A percentile compares a stretch with the other conserved stretches of the same genome.
Conservation (phyloP, 2,113 vertebrate genomes). For the Thunnus thynnus region DNA sequence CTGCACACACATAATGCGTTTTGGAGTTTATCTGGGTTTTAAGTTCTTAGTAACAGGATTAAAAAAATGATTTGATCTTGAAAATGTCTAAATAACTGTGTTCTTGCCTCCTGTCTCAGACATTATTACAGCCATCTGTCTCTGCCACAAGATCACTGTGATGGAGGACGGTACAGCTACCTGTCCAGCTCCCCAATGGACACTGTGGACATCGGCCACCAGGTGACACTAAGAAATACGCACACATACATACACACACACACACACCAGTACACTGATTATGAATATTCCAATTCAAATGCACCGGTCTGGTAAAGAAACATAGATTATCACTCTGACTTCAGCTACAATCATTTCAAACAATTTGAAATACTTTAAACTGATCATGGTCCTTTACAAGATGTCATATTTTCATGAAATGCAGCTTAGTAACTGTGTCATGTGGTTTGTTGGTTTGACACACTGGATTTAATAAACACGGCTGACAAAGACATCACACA, state of each 20-base stretch:
- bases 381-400: no score
- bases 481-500: no score
- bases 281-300: no score
- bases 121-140: constrained; percentile 79
- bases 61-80: background rate
- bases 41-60: background rate
- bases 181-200: constrained; percentile 79
- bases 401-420: background rate
- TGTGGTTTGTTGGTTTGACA: no score
- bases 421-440: background rate
- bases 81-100: background rate
- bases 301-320: no score
- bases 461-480: no score
- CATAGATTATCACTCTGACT: no score
- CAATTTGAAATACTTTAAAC: no score
- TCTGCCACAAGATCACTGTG: constrained; percentile 81
- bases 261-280: background rate
- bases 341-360: no score
- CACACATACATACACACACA: background rate
- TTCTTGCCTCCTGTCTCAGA: constrained; percentile 57
- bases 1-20: no score
- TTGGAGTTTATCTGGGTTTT: no score
- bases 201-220: constrained; percentile 76
- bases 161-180: constrained; percentile 80
- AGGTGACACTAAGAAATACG: constrained; percentile 60